Conservation (phyloP, 1,140 invertebrate genomes). For the Heliconius eleuchia region DNA sequence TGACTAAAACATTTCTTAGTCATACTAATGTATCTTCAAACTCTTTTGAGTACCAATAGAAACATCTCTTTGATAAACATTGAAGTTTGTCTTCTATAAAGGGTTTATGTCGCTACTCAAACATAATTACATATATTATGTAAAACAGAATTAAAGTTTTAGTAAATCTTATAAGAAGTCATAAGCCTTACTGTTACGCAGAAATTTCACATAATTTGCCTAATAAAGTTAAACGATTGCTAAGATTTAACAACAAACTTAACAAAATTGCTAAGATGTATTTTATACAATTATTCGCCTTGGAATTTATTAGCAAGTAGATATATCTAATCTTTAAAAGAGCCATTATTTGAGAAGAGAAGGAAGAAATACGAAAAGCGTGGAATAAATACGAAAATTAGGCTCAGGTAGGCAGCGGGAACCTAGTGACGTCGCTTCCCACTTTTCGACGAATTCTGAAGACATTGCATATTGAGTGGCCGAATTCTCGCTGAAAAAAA, state of each 20-base stretch:
- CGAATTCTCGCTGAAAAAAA: background rate
- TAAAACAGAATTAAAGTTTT: background rate
- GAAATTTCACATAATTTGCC: background rate
- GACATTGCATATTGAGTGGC: too few relatives aligned
- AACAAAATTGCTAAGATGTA: background rate
- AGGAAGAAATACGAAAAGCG: too few relatives aligned
- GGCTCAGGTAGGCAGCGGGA: too few relatives aligned
- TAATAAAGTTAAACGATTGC: background rate
- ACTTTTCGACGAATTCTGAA: too few relatives aligned
- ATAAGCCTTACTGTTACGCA: background rate
- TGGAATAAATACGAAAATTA: too few relatives aligned
- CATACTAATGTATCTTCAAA: background rate
- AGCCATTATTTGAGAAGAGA: too few relatives aligned
- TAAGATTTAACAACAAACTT: background rate
- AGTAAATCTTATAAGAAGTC: background rate
- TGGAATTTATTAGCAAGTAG: too few relatives aligned
- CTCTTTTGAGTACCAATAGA: background rate
- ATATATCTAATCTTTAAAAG: too few relatives aligned
- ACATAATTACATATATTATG: background rate
- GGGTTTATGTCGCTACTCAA: background rate
- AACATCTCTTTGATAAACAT: background rate
- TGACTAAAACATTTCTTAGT: background rate
- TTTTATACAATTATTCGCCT: background rate
- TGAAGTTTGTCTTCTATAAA: background rate
- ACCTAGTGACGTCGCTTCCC: too few relatives aligned